Conservation (phyloP, 2,113 vertebrate genomes). For the Salvelinus sp. region DNA sequence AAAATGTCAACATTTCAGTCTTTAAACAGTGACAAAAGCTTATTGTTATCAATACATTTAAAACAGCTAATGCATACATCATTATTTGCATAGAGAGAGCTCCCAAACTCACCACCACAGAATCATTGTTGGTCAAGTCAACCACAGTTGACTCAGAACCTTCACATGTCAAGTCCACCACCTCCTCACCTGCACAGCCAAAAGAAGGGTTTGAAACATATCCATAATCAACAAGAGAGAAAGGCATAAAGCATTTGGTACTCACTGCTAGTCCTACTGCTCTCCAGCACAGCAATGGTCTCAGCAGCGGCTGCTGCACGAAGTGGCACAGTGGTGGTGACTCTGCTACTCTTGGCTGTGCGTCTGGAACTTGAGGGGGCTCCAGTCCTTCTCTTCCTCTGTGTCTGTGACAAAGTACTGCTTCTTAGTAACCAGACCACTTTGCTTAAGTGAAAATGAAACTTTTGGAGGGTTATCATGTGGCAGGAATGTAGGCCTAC, state of each 20-base stretch:
- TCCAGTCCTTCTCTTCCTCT: slow-evolving; percentile 60
- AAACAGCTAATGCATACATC: background rate
- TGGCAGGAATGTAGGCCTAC: too few species aligned
- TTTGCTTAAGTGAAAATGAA: background rate
- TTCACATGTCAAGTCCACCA: slow-evolving; percentile 94
- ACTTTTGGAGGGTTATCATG: background rate
- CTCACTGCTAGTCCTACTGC: slow-evolving; percentile 56
- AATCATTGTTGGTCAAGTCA: slow-evolving; percentile 87
- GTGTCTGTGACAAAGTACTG: slow-evolving; percentile 41
- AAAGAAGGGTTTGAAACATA: background rate
- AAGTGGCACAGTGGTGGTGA: background rate
- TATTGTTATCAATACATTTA: too few species aligned
- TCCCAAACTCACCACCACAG: slow-evolving; percentile 83
- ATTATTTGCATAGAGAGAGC: background rate
- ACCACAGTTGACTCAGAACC: slow-evolving; percentile 84
- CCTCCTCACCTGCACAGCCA: slow-evolving; percentile 77
- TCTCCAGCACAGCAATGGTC: slow-evolving; percentile 63
- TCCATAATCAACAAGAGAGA: background rate
- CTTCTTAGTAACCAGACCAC: background rate
- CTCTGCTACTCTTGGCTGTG: slow-evolving; percentile 52
- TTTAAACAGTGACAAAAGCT: background rate
- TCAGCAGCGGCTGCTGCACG: slow-evolving; percentile 38
- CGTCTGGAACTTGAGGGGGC: slow-evolving; percentile 47
- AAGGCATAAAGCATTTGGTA: background rate
- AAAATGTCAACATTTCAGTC: background rate